A percentile compares a stretch with the other conserved stretches of the same genome.
These are phyloP conservation scores for Poicephalus meyeri DNA, from an alignment of 2,113 vertebrate species.

Conservation along the genomic window DNA sequence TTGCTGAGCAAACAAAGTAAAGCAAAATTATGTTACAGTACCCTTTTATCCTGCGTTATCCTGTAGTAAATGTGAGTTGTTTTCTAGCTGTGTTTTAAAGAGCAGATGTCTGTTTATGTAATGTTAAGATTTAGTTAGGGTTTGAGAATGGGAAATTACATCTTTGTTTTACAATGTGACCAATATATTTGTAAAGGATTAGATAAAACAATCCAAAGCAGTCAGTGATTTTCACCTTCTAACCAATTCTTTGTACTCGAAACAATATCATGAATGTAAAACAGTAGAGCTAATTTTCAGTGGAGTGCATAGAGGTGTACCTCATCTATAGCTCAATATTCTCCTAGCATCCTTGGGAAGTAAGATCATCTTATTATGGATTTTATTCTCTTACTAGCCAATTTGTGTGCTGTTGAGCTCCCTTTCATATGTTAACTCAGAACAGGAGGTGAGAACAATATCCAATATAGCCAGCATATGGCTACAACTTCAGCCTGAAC, in stretches of 20 bases:
- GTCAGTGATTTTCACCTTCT: slow-evolving; percentile 65
- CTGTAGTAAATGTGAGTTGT: slow-evolving; percentile 50
- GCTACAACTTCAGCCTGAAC: slow-evolving; percentile 20
- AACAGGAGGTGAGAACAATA: slow-evolving; percentile 6
- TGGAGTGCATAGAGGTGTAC: background rate
- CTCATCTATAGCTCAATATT: slow-evolving; percentile 44
- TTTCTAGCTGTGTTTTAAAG: slow-evolving; percentile 63
- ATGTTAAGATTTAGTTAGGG: slow-evolving; percentile 67
- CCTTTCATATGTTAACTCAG: slow-evolving; percentile 17
- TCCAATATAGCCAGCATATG: background rate
- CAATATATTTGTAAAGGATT: slow-evolving; percentile 68
- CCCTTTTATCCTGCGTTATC: slow-evolving; percentile 55
- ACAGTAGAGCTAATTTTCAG: slow-evolving; percentile 47
- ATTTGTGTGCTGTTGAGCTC: slow-evolving; percentile 21
- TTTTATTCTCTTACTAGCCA: background rate
- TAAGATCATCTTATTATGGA: background rate
- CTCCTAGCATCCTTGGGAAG: slow-evolving; percentile 31
- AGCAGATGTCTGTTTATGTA: slow-evolving; percentile 77
- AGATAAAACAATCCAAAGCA: slow-evolving; percentile 60
- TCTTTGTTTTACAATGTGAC: slow-evolving; percentile 60
- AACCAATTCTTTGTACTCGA: slow-evolving; percentile 38
- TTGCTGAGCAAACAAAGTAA: slow-evolving; percentile 49
- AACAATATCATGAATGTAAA: slow-evolving; percentile 53
- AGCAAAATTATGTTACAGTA: slow-evolving; percentile 52
- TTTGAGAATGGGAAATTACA: slow-evolving; percentile 65